These are phyloP conservation scores for Drosophila malerkotliana DNA, from an alignment of 1,140 invertebrate genomes.

Conservation along the genomic window DNA sequence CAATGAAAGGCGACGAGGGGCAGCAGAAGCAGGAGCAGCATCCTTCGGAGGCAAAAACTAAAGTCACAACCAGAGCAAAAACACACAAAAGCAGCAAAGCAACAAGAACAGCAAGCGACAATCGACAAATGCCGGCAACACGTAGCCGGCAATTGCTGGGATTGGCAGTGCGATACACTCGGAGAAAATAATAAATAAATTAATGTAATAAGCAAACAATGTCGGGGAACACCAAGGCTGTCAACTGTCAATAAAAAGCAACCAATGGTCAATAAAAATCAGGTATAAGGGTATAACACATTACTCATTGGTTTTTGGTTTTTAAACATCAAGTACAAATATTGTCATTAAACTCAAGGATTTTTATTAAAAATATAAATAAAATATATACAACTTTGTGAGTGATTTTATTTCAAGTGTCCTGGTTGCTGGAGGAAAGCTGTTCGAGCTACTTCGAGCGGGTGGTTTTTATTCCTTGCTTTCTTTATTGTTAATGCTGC, in stretches of 20 bases:
- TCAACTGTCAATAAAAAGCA: too few species aligned
- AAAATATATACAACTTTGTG: neutral
- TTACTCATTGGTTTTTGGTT: too few species aligned
- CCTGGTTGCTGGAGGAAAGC: constrained; percentile 1
- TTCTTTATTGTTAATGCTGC: constrained; percentile 34
- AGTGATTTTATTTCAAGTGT: constrained; percentile 19
- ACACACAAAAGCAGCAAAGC: constrained; percentile 22
- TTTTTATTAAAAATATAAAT: too few species aligned
- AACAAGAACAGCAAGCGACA: constrained; percentile 36
- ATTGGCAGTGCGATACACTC: constrained; percentile 28
- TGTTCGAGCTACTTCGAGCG: constrained; percentile 36
- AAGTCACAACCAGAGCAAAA: constrained; percentile 45
- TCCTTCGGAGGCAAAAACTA: constrained; percentile 23
- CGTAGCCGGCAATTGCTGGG: constrained; percentile 68
- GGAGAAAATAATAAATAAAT: neutral
- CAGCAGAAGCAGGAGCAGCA: constrained; percentile 23
- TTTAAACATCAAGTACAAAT: too few species aligned
- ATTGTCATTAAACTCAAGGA: too few species aligned
- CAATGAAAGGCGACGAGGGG: constrained; percentile 47
- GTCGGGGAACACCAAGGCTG: neutral
- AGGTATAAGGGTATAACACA: too few species aligned
- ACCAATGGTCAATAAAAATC: too few species aligned
- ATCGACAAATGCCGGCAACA: constrained; percentile 74
- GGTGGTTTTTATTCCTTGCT: constrained; percentile 41
- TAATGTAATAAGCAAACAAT: neutral